A percentile compares a stretch with the other conserved stretches of the same genome.
Evolutionary conservation across 2,113 vertebrate genomes (phyloP).

Genomic region (Jaculus jaculus): DNA sequence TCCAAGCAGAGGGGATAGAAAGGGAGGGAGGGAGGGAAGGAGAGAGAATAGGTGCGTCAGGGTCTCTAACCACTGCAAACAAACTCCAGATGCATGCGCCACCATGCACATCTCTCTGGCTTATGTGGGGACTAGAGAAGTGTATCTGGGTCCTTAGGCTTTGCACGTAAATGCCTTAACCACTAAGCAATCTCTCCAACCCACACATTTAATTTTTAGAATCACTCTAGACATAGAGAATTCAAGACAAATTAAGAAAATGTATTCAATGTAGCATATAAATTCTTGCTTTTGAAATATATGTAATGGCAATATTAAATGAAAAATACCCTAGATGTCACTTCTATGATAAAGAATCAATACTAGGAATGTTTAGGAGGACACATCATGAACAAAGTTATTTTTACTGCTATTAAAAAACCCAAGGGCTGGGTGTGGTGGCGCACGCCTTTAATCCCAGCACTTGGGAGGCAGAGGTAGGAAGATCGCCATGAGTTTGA

Average conservation of each 20-base stretch:
- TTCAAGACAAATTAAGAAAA: conserved; percentile 50
- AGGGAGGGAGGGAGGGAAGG: too few species aligned
- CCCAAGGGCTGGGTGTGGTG: too few species aligned
- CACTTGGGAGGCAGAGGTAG: too few species aligned
- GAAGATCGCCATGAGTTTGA: too few species aligned
- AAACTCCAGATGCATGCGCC: too few species aligned
- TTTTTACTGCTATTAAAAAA: not conserved
- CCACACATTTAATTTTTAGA: conserved; percentile 7
- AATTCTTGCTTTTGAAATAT: conserved; percentile 54
- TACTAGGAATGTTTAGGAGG: conserved; percentile 13
- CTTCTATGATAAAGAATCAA: not conserved
- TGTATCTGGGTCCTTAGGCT: not conserved
- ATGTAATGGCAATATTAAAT: conserved; percentile 28
- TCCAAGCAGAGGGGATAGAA: too few species aligned
- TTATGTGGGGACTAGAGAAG: too few species aligned
- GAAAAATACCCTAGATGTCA: conserved; percentile 36
- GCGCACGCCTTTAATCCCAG: too few species aligned
- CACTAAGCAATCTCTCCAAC: not conserved
- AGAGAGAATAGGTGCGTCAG: too few species aligned
- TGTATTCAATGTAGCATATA: conserved; percentile 17
- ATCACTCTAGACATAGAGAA: conserved; percentile 5
- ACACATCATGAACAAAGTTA: conserved; percentile 20
- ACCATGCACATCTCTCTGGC: too few species aligned
- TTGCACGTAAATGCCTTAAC: not conserved
- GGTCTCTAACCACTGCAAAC: too few species aligned